A percentile compares a stretch with the other conserved stretches of the same genome.
phyloP scores from a whole-genome alignment of 2,888 invertebrate genomes.

The Salpingus planirostris region DNA sequence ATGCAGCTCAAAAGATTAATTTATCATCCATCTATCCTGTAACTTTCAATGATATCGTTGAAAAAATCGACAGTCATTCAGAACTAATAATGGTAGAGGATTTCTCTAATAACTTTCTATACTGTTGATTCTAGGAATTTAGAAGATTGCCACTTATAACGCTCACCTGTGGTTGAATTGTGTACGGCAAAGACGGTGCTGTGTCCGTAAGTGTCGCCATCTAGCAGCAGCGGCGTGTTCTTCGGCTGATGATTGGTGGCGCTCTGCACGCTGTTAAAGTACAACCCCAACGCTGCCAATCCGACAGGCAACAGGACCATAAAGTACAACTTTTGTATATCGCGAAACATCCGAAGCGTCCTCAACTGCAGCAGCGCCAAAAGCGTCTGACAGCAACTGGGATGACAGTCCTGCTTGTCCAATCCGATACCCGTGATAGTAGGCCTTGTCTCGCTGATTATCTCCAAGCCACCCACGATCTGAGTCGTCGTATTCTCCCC shows the following conservation, averaged over 20 bases:
- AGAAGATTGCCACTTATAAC: too few relatives aligned
- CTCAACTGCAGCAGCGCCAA: conserved; percentile 60
- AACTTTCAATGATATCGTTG: too few relatives aligned
- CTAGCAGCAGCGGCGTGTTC: conserved; percentile 54
- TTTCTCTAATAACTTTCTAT: too few relatives aligned
- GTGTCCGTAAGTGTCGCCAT: conserved; percentile 52
- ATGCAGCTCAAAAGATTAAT: too few relatives aligned
- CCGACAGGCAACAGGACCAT: conserved; percentile 64
- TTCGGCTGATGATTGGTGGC: conserved; percentile 54
- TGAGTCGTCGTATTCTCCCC: conserved; percentile 24
- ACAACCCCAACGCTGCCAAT: conserved; percentile 60
- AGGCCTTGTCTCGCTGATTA: conserved; percentile 43
- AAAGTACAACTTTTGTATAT: conserved; percentile 58
- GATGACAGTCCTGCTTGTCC: conserved; percentile 55
- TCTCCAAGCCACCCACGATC: conserved; percentile 42
- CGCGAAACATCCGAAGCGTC: conserved; percentile 56
- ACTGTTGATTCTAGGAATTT: too few relatives aligned
- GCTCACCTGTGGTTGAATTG: conserved; percentile 44
- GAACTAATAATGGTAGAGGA: too few relatives aligned
- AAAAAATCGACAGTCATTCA: too few relatives aligned
- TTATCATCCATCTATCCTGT: too few relatives aligned
- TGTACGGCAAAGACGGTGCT: conserved; percentile 54
- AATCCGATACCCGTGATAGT: conserved; percentile 50
- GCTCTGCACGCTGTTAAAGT: conserved; percentile 50
- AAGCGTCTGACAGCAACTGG: conserved; percentile 54